These are phyloP conservation scores for Gobionotothen gibberifrons DNA, from an alignment of 2,797 vertebrate genomes.

Conservation along the genomic window DNA sequence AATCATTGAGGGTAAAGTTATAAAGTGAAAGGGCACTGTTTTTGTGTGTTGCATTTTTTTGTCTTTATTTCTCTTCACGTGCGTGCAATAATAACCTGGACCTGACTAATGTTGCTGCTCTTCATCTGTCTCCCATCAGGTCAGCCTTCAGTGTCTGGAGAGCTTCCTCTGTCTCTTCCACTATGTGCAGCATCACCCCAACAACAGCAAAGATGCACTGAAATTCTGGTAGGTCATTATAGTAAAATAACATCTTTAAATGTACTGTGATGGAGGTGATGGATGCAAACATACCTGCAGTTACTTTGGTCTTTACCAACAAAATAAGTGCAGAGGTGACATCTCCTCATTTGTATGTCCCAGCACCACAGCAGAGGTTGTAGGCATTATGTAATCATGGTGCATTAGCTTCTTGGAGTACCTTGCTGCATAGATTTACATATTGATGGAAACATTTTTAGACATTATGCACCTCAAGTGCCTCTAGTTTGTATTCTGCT, in stretches of 20 bases:
- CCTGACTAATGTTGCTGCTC: slow-evolving; percentile 18
- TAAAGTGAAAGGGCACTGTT: slow-evolving; percentile 13
- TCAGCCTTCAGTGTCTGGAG: slow-evolving; percentile 86
- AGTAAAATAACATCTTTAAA: not conserved
- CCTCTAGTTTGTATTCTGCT: slow-evolving; percentile 53
- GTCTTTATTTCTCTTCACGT: slow-evolving; percentile 9
- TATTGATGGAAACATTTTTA: slow-evolving; percentile 50
- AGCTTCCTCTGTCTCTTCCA: slow-evolving; percentile 87
- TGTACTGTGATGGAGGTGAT: not conserved
- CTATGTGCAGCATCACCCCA: slow-evolving; percentile 79
- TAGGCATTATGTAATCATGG: slow-evolving; percentile 44
- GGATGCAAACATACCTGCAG: not conserved
- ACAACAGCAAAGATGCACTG: slow-evolving; percentile 77
- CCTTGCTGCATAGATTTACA: slow-evolving; percentile 63
- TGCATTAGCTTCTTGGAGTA: slow-evolving; percentile 42
- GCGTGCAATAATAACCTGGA: not conserved
- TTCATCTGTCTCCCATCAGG: slow-evolving; percentile 68
- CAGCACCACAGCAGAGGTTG: slow-evolving; percentile 6
- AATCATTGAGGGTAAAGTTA: not conserved
- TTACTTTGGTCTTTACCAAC: not conserved
- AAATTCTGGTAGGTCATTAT: slow-evolving; percentile 82
- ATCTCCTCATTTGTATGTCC: slow-evolving; percentile 10
- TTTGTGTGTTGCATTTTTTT: slow-evolving; percentile 6
- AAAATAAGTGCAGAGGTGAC: slow-evolving; percentile 5
- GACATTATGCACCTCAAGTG: slow-evolving; percentile 41